A percentile compares a stretch with the other conserved stretches of the same genome.
Conservation (phyloP, 2,797 vertebrate genomes). For the Hozukius guyotensis region DNA sequence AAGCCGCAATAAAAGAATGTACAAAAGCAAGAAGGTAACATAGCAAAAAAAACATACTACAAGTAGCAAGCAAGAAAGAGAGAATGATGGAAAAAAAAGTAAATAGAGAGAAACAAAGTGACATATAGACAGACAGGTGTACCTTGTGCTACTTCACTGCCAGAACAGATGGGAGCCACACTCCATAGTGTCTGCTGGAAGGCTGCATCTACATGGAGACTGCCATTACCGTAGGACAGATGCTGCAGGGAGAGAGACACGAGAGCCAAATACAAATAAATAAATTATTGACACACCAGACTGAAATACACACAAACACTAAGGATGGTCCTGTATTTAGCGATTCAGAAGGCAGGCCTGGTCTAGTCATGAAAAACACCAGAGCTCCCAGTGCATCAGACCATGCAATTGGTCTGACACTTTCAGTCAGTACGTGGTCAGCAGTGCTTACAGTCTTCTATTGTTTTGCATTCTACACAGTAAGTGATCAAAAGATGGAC, state of each 20-base stretch:
- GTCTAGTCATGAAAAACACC: neutral
- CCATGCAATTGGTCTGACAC: neutral
- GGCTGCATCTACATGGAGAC: slow-evolving; percentile 93
- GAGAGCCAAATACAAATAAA: neutral
- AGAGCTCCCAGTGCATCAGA: neutral
- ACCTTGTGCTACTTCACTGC: slow-evolving; percentile 97
- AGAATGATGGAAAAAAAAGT: neutral
- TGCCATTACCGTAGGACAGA: slow-evolving; percentile 91
- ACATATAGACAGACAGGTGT: slow-evolving; percentile 9
- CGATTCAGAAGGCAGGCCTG: neutral
- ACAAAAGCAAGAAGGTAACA: neutral
- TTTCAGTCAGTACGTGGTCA: neutral
- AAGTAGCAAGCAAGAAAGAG: neutral
- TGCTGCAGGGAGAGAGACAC: slow-evolving; percentile 80
- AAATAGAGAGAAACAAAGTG: neutral
- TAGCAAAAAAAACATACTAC: neutral
- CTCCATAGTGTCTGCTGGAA: slow-evolving; percentile 98
- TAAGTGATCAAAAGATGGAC: neutral
- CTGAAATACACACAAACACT: neutral
- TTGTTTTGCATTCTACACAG: neutral
- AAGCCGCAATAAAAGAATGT: neutral
- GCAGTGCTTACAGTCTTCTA: neutral
- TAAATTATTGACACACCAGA: neutral
- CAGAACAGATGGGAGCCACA: slow-evolving; percentile 96
- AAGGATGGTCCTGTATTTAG: neutral